A percentile compares a stretch with the other conserved stretches of the same genome.
phyloP scores from a whole-genome alignment of 2,888 invertebrate species.

The Caenorhabditis sinica region DNA sequence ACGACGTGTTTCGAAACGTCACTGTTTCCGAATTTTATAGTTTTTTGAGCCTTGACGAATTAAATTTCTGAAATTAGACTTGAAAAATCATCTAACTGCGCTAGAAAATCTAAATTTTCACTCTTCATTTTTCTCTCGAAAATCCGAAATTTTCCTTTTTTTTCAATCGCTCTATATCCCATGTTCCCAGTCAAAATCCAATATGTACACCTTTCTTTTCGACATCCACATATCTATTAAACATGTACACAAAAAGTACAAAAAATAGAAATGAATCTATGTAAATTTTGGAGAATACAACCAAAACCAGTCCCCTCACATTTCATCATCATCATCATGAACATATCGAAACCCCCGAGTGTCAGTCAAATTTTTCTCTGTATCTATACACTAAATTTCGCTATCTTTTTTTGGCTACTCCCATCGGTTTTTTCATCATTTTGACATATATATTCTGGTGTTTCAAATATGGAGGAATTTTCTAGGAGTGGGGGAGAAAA shows the following conservation, averaged over 20 bases:
- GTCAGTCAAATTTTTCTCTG: slow-evolving; percentile 5
- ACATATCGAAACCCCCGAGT: too few relatives aligned
- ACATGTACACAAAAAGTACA: slow-evolving; percentile 3
- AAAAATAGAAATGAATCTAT: slow-evolving; percentile 13
- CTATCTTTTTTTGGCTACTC: too few relatives aligned
- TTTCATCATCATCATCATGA: neutral
- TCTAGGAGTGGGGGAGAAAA: neutral
- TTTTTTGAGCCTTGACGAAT: too few relatives aligned
- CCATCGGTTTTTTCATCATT: slow-evolving; percentile 12
- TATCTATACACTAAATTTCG: slow-evolving; percentile 14
- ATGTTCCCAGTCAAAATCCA: neutral
- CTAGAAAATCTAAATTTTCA: neutral
- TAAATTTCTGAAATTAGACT: too few relatives aligned
- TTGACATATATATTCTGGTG: slow-evolving; percentile 25
- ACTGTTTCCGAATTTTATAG: too few relatives aligned
- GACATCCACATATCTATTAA: too few relatives aligned
- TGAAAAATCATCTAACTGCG: too few relatives aligned
- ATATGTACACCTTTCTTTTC: neutral
- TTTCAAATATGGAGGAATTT: slow-evolving; percentile 42
- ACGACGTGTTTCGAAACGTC: too few relatives aligned
- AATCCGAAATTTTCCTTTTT: neutral
- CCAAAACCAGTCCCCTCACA: neutral
- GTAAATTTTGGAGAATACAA: neutral
- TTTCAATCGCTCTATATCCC: neutral
- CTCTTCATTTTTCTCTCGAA: neutral